Evolutionary conservation across 2,113 vertebrate genomes (phyloP).

Genomic region (Cyanoramphus novaezelandiae): DNA sequence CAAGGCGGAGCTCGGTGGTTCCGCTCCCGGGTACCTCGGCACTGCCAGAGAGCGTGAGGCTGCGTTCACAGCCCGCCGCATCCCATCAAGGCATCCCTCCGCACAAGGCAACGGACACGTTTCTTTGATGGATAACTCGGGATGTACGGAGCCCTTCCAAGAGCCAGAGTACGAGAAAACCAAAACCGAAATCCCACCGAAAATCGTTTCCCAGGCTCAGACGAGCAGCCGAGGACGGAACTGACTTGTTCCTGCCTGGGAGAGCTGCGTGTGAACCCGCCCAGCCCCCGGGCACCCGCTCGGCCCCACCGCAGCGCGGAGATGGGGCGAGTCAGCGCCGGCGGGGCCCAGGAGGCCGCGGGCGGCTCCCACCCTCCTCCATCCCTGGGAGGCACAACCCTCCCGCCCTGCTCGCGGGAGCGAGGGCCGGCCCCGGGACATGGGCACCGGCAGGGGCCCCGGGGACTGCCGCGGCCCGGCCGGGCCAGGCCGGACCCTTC

Average conservation of each 20-base stretch:
- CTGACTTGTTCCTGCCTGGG: background rate
- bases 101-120: background rate
- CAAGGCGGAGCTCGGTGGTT: background rate
- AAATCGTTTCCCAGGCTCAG: too few species aligned
- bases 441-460: background rate
- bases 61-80: background rate
- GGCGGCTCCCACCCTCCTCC: background rate
- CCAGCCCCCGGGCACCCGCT: background rate
- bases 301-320: rapidly evolving
- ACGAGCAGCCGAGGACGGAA: background rate
- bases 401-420: background rate
- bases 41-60: background rate
- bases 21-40: background rate
- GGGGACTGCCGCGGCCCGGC: background rate
- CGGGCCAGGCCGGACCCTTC: background rate
- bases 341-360: background rate
- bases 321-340: too few species aligned
- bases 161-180: rapidly evolving
- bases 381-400: too few species aligned
- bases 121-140: rapidly evolving
- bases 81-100: background rate
- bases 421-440: background rate
- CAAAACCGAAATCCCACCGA: background rate
- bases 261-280: background rate
- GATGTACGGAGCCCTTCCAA: background rate